phyloP scores from a whole-genome alignment of 2,888 invertebrate genomes.

The Epirrhoe tristata region DNA sequence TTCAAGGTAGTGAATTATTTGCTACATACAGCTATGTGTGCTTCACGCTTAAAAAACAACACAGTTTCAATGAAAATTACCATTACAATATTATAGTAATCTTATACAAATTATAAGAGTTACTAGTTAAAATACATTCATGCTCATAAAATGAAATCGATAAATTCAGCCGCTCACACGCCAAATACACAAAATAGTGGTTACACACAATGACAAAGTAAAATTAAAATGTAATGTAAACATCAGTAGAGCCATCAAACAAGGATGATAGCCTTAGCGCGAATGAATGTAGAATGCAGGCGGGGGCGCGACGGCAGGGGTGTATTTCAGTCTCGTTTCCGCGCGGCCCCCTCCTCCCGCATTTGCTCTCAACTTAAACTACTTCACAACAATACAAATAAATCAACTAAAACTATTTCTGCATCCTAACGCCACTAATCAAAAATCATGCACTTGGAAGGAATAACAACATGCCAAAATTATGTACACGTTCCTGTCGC shows the following conservation, averaged over 20 bases:
- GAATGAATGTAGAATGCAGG: slow-evolving; percentile 73
- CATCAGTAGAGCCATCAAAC: slow-evolving; percentile 79
- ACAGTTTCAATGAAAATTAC: slow-evolving; percentile 43
- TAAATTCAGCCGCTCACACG: slow-evolving; percentile 71
- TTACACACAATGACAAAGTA: slow-evolving; percentile 79
- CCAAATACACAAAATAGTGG: slow-evolving; percentile 74
- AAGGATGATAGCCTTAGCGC: slow-evolving; percentile 72
- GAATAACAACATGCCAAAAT: slow-evolving; percentile 75
- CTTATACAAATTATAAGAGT: slow-evolving; percentile 44
- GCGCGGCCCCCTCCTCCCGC: slow-evolving; percentile 71
- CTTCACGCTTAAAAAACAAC: slow-evolving; percentile 51
- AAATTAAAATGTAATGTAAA: slow-evolving; percentile 68
- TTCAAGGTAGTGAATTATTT: slow-evolving; percentile 57
- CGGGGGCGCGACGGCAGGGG: slow-evolving; percentile 70
- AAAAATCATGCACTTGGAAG: slow-evolving; percentile 76
- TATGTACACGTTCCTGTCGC: slow-evolving; percentile 70
- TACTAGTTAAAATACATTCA: slow-evolving; percentile 57
- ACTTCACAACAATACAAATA: slow-evolving; percentile 83
- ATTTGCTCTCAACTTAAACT: slow-evolving; percentile 76
- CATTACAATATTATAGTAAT: slow-evolving; percentile 40
- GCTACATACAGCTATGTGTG: slow-evolving; percentile 57
- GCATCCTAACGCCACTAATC: slow-evolving; percentile 75
- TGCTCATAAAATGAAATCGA: slow-evolving; percentile 66
- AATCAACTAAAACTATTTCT: slow-evolving; percentile 82
- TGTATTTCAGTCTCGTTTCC: slow-evolving; percentile 83